Base-by-base conservation (phyloP, 1,140 invertebrate genomes). In the Macrotrachela quadricornifera region DNA sequence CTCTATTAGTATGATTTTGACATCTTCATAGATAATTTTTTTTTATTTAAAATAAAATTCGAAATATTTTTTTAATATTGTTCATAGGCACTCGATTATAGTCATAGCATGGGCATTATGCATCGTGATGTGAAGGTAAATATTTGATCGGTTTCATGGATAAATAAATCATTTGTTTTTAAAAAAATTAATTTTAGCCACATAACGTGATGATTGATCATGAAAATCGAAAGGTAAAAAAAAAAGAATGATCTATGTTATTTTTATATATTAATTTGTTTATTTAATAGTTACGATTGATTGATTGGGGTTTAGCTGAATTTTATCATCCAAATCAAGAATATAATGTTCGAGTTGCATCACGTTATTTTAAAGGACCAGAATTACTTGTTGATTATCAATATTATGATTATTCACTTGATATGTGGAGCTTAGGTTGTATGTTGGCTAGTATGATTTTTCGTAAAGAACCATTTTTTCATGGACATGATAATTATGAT, bases 141-240 rank as follows among this genome's bases (percentile, higher is more conserved):
- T 30, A 30, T 30, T n/a, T 30, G 21, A 30, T 30, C n/a, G n/a
- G n/a, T n/a, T n/a, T n/a, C n/a, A n/a, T n/a, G n/a, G n/a, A n/a
- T n/a, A n/a, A n/a, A n/a, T n/a, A n/a, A n/a, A n/a, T n/a, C n/a
- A n/a, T 30, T 30, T 30, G 2, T 30, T 30, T 30, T 30, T 2
- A 30, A 30, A 30, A 4, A 30, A 4, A 30, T 30, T 30, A 30
- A 30, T 30, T 30, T 30, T 30, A 30, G 72, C 92, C 92, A 61
- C 92, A 99, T 72, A 99, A 99, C 76, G 91, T 97, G 41, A 97
- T 99, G 91, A 97, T 99, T 66, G 91, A 99, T 74, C 91, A 96
- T 75, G 88, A 96, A 76, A 92, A 88, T 74, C 80, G 86, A 71
- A 92, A 91, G 61, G 72, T 74, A 61, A 58, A 59, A 46, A 36